Evolutionary conservation across 2,888 invertebrate genomes (phyloP).

Genomic region (Alviniconcha strummeri): DNA sequence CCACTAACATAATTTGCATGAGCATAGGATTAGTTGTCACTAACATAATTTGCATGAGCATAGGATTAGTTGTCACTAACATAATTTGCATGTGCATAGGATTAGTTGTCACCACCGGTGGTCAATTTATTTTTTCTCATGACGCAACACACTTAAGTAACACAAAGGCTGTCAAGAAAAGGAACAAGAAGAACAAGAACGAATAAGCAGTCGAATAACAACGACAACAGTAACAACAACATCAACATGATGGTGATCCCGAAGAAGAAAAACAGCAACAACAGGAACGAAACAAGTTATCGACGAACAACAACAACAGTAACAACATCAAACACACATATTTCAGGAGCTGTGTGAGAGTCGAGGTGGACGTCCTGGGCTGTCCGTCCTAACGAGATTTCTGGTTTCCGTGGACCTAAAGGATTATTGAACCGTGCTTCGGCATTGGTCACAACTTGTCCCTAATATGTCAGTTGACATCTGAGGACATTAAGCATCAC

Average conservation of each 20-base stretch:
- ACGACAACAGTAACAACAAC: neutral
- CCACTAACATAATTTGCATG: neutral
- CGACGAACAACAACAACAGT: neutral
- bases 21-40: neutral
- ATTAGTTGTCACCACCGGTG: neutral
- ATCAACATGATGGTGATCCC: too few relatives aligned
- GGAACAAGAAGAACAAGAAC: neutral
- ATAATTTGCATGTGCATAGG: neutral
- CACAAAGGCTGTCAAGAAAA: neutral
- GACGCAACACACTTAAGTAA: neutral
- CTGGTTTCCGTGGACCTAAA: too few relatives aligned
- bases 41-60: neutral
- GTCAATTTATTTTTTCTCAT: too few relatives aligned
- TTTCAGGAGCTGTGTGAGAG: too few relatives aligned
- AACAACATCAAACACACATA: neutral
- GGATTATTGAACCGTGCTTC: too few relatives aligned
- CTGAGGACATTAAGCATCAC: neutral
- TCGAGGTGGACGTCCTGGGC: too few relatives aligned
- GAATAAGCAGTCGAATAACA: neutral
- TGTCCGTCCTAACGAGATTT: too few relatives aligned
- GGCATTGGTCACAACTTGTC: too few relatives aligned
- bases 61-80: neutral
- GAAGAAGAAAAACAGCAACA: neutral
- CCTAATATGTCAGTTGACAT: too few relatives aligned
- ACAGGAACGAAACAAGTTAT: neutral